Conservation (phyloP, 2,888 invertebrate genomes). For the Galeopsomyia nigrocyanea region DNA sequence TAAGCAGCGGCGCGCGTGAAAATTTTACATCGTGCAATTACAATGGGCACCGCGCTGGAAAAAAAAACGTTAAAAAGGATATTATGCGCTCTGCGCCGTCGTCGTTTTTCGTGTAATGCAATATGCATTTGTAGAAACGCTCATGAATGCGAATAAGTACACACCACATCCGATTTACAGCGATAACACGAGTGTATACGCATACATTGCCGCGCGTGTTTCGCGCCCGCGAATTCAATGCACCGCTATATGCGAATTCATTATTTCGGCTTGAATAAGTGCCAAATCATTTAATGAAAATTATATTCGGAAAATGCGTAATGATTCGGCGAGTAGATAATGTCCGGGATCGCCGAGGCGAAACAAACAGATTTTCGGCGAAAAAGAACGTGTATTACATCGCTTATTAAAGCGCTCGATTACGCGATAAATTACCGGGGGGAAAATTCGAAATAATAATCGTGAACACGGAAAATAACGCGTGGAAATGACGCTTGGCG, state of each 20-base stretch:
- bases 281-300: no score
- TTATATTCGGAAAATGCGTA: no score
- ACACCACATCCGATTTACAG: conserved; percentile 22
- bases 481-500: conserved; percentile 14
- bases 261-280: conserved; percentile 6
- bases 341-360: no score
- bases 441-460: not conserved
- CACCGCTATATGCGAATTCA: conserved; percentile 2
- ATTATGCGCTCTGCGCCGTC: conserved; percentile 6
- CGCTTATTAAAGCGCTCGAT: not conserved
- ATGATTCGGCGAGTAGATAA: no score
- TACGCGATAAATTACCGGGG: not conserved
- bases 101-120: conserved; percentile 36
- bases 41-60: conserved; percentile 17
- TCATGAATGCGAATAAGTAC: conserved; percentile 1
- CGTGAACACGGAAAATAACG: not conserved
- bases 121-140: conserved; percentile 28
- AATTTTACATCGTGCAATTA: conserved; percentile 46
- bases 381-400: no score
- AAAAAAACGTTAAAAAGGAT: conserved; percentile 38
- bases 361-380: no score
- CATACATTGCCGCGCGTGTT: not conserved
- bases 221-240: not conserved
- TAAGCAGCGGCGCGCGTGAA: conserved; percentile 32
- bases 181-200: conserved; percentile 33